A percentile compares a stretch with the other conserved stretches of the same genome.
Conservation (phyloP, 2,888 invertebrate species). For the Acrobasis repandana region DNA sequence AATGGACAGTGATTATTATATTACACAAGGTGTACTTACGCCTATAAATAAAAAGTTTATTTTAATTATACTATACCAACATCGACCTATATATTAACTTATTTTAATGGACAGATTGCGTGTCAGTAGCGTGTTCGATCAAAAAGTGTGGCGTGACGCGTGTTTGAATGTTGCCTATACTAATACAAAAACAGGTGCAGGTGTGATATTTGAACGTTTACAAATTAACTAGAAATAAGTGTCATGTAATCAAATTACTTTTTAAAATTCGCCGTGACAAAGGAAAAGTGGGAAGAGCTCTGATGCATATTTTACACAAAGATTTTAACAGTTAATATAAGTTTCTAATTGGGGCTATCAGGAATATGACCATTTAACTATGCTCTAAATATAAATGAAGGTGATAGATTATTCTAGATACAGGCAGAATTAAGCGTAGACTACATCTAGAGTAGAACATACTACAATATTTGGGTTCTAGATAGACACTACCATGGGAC, state of each 20-base stretch:
- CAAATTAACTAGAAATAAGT: constrained; percentile 3
- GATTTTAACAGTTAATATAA: background rate
- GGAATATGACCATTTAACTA: background rate
- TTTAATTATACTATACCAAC: constrained; percentile 50
- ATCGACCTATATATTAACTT: constrained; percentile 63
- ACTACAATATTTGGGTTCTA: constrained; percentile 52
- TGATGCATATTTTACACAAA: constrained; percentile 1
- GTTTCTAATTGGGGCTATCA: constrained; percentile 17
- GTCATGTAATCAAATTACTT: background rate
- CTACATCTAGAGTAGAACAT: constrained; percentile 35
- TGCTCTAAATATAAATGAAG: background rate
- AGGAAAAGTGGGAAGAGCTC: constrained; percentile 11
- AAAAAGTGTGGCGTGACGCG: constrained; percentile 53
- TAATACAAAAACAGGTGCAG: background rate
- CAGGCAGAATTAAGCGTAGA: constrained; percentile 8
- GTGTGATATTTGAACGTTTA: background rate
- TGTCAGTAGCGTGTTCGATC: constrained; percentile 63
- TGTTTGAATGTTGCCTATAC: constrained; percentile 18
- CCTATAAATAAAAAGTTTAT: constrained; percentile 55
- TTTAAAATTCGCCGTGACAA: background rate
- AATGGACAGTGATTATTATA: constrained; percentile 68
- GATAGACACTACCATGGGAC: constrained; percentile 71
- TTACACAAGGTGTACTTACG: constrained; percentile 69
- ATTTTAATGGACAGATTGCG: constrained; percentile 81
- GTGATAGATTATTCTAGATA: constrained; percentile 6